Conservation (phyloP, 2,888 invertebrate genomes). For the Hydrotaea diabolus region DNA sequence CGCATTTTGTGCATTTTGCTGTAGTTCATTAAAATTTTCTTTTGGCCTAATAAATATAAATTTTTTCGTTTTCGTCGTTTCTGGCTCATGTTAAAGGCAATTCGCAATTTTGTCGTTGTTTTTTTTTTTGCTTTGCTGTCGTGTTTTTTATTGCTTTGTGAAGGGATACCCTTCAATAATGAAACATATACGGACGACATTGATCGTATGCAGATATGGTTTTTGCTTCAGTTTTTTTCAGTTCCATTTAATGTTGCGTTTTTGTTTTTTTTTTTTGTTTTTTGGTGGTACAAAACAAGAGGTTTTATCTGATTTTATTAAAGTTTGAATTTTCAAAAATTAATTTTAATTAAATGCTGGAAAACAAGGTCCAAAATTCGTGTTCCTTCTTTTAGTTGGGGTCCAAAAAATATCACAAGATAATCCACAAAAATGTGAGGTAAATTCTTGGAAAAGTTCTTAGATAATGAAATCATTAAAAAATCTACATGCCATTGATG, state of each 20-base stretch:
- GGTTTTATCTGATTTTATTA: slow-evolving; percentile 66
- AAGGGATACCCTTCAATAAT: slow-evolving; percentile 57
- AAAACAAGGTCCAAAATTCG: slow-evolving; percentile 32
- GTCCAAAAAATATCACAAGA: slow-evolving; percentile 3
- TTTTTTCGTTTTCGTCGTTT: slow-evolving; percentile 50
- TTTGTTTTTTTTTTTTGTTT: background rate
- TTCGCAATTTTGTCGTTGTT: slow-evolving; percentile 38
- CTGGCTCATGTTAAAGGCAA: slow-evolving; percentile 34
- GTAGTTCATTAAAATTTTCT: slow-evolving; percentile 79
- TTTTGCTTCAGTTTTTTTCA: slow-evolving; percentile 23
- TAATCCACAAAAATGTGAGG: slow-evolving; percentile 33
- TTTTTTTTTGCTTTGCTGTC: slow-evolving; percentile 54
- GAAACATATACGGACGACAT: slow-evolving; percentile 57
- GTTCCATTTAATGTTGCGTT: slow-evolving; percentile 38
- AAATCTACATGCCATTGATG: slow-evolving; percentile 15
- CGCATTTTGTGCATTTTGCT: slow-evolving; percentile 68
- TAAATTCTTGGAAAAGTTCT: slow-evolving; percentile 59
- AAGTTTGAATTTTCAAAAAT: slow-evolving; percentile 61
- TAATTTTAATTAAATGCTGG: slow-evolving; percentile 65
- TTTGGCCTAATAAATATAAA: slow-evolving; percentile 79
- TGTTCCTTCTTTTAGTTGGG: background rate
- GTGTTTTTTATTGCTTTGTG: slow-evolving; percentile 37
- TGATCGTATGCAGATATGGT: slow-evolving; percentile 66
- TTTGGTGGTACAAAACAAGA: background rate
- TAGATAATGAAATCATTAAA: slow-evolving; percentile 40